Evolutionary conservation across 2,888 invertebrate genomes (phyloP), one percentile per base, ranked within the genome.

Genomic region (Xanthostigma xanthostigma): DNA sequence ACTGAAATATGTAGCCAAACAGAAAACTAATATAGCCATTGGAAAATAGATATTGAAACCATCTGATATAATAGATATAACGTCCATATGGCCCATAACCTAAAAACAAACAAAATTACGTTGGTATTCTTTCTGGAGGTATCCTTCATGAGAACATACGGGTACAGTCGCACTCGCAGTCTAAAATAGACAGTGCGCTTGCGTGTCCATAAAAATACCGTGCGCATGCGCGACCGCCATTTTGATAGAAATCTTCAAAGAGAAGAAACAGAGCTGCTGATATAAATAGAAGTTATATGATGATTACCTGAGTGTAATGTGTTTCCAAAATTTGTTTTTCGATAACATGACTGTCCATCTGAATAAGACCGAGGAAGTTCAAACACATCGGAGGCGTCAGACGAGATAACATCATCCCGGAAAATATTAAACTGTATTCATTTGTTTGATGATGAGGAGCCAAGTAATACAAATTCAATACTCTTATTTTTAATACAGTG

Each of bases 41-140:
- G 98, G 98, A 67, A 99, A 95, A 70, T 98, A 99, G 48, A 99
- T 87, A 70, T 98, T 98, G 72, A 99, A 97, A 9, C 97, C 97
- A 65, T 95, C 89, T 0, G 96, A 88, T 55, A 98, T 89, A 52
- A 98, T 90, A 34, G 89, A 85, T 48, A 99, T 83, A 0, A 98
- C 94, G 67, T 97, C 96, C 94, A 98, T 92, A 65, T 98, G 97
- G 0, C 98, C 98, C 97, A 98, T 98, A 57, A 95, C 83, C 86
- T 84, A 60, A 9, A n/a, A 57, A 59, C 54, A 51, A 54, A 51
- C 44, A 48, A 54, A 47, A 44, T 36, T 41, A 46, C 17, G 50
- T 40, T 43, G 46, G 38, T 38, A 40, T 49, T 40, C 17, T 17
- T 17, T n/a, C n/a, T n/a, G n/a, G n/a, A n/a, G n/a, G n/a, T n/a